These are phyloP conservation scores for Drosophila peninsularis DNA, from an alignment of 2,888 invertebrate species.

Conservation along the genomic window DNA sequence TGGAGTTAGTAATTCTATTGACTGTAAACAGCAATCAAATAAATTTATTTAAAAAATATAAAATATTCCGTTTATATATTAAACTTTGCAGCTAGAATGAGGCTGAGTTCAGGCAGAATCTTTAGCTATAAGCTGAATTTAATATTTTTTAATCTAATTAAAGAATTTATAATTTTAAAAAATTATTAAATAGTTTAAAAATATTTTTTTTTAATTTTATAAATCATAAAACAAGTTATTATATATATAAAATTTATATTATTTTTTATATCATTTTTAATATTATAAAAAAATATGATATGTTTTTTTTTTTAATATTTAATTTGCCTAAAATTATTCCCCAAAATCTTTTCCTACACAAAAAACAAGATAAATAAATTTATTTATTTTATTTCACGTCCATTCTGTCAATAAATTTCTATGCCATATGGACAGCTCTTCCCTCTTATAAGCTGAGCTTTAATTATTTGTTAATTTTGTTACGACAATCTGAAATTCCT, in stretches of 20 bases:
- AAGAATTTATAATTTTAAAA: no score
- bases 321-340: neutral
- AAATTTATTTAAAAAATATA: no score
- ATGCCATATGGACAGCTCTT: neutral
- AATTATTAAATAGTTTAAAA: no score
- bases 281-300: no score
- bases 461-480: constrained; percentile 4
- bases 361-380: neutral
- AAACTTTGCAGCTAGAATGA: neutral
- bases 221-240: no score
- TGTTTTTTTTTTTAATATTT: no score
- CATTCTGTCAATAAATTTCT: neutral
- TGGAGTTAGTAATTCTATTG: neutral
- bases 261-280: no score
- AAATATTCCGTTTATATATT: neutral
- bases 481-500: constrained; percentile 1
- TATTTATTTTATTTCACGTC: neutral
- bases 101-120: no score
- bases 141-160: no score
- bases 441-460: neutral
- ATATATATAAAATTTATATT: no score
- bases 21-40: neutral
- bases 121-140: no score
- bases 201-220: no score
- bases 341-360: neutral